Evolutionary conservation across 2,797 vertebrate species (phyloP).

Genomic region (Hafferia zeledoni): DNA sequence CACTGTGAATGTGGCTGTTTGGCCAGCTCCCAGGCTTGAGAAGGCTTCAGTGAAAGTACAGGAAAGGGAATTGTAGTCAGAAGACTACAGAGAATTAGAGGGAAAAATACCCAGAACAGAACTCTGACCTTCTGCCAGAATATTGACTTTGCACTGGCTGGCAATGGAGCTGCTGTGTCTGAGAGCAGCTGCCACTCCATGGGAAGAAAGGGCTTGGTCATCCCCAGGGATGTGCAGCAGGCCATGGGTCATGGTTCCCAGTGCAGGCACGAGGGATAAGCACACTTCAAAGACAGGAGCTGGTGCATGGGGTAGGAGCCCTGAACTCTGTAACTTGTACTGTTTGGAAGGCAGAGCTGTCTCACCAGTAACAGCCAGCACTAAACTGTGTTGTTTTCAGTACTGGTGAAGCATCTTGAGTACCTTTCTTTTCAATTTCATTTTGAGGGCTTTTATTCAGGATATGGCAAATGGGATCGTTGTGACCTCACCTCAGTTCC

Average conservation of each 20-base stretch:
- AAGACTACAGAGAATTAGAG: background rate
- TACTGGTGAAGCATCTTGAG: background rate
- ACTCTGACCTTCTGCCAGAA: background rate
- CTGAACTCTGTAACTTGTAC: background rate
- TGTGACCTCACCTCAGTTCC: conserved; percentile 6
- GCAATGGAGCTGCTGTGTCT: background rate
- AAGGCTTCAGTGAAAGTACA: background rate
- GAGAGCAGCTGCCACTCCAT: background rate
- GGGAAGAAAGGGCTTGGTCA: background rate
- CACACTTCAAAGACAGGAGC: background rate
- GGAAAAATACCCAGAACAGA: background rate
- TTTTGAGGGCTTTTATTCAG: background rate
- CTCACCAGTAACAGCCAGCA: background rate
- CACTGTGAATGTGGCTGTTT: background rate
- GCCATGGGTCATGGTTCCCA: background rate
- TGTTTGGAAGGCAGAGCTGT: background rate
- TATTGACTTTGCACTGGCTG: background rate
- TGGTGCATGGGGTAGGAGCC: background rate
- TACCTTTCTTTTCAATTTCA: background rate
- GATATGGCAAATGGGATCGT: background rate
- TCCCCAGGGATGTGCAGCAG: background rate
- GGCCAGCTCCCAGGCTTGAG: background rate
- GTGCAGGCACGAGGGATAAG: background rate
- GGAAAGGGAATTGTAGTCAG: background rate
- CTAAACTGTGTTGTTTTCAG: background rate